Conservation (phyloP, 2,888 invertebrate species). For the Andrena praecox region DNA sequence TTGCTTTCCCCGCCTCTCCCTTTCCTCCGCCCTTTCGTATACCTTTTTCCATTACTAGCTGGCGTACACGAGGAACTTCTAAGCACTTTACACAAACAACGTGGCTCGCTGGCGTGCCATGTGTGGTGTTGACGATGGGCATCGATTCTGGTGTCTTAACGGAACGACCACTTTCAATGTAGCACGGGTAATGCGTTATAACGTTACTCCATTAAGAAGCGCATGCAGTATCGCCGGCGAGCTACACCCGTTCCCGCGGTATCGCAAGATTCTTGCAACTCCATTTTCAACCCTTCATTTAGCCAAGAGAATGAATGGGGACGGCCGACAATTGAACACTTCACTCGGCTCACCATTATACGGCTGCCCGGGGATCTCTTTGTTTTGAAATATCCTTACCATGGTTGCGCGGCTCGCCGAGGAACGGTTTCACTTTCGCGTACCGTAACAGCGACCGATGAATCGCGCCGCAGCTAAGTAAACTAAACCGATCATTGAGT, state of each 20-base stretch:
- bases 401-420: conserved; percentile 33
- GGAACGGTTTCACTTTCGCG: conserved; percentile 61
- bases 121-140: conserved; percentile 64
- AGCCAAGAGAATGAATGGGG: background rate
- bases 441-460: conserved; percentile 44
- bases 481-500: conserved; percentile 6
- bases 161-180: conserved; percentile 14
- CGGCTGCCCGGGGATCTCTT: background rate
- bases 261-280: background rate
- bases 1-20: conserved; percentile 15
- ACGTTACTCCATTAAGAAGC: background rate
- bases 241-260: no score
- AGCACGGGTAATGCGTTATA: background rate
- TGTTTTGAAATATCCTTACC: conserved; percentile 35
- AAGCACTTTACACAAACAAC: conserved; percentile 70
- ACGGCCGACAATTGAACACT: background rate
- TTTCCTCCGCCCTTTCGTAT: conserved; percentile 31
- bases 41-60: conserved; percentile 23
- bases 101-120: conserved; percentile 61
- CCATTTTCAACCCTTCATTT: background rate
- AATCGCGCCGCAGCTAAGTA: conserved; percentile 37
- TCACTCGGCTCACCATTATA: background rate
- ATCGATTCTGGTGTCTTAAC: background rate
- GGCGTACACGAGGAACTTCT: conserved; percentile 53
- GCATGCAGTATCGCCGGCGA: no score